A percentile compares a stretch with the other conserved stretches of the same genome.
phyloP scores from a whole-genome alignment of 2,888 invertebrate species.

The Lasioglossum leucozonium region DNA sequence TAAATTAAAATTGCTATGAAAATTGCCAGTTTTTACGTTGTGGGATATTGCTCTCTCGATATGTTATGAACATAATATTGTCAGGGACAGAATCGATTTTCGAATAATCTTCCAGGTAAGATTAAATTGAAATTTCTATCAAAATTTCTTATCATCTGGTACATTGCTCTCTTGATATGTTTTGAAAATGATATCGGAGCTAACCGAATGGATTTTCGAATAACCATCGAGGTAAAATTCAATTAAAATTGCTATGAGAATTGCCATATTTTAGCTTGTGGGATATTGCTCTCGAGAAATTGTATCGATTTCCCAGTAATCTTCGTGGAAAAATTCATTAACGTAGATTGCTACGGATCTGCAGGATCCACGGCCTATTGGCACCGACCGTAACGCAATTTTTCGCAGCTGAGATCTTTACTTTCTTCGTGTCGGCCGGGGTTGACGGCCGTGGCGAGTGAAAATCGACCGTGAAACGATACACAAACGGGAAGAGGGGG shows the following conservation, averaged over 20 bases:
- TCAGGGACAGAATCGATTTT: too few species aligned
- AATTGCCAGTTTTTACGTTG: too few species aligned
- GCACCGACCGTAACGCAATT: not conserved
- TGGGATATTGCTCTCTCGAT: too few species aligned
- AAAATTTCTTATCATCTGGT: not conserved
- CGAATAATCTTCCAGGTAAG: too few species aligned
- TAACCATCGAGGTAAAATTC: too few species aligned
- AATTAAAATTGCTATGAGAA: too few species aligned
- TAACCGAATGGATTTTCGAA: too few species aligned
- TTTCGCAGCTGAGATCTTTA: conserved; percentile 50
- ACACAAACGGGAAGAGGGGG: conserved; percentile 28
- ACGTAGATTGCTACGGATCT: not conserved
- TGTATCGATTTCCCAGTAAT: not conserved
- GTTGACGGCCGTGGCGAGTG: conserved; percentile 42
- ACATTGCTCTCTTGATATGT: not conserved
- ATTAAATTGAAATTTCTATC: too few species aligned
- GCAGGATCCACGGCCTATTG: not conserved
- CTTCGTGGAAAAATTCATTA: not conserved
- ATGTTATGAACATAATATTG: too few species aligned
- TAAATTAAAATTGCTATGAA: too few species aligned
- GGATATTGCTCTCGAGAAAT: not conserved
- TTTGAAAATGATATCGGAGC: too few species aligned
- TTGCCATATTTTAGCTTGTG: too few species aligned
- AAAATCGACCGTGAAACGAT: conserved; percentile 63
- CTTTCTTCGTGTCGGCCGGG: conserved; percentile 46